phyloP scores from a whole-genome alignment of 2,888 invertebrate species.

The Desoria tigrina region DNA sequence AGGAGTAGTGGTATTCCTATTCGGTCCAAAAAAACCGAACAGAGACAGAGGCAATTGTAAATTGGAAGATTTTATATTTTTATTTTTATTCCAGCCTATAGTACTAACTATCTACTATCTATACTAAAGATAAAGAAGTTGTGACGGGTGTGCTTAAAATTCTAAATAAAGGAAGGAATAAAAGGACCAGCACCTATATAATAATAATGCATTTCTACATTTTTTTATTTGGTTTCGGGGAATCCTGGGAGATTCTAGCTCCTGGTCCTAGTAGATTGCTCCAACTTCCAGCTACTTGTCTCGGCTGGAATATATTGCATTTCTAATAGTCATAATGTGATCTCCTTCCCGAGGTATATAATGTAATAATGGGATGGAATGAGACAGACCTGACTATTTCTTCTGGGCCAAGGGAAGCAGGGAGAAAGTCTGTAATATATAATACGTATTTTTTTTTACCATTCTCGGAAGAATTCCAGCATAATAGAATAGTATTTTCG shows the following conservation, averaged over 20 bases:
- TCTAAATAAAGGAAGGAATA: slow-evolving; percentile 9
- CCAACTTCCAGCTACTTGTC: not conserved
- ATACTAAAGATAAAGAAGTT: slow-evolving; percentile 13
- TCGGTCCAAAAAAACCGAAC: too few relatives aligned
- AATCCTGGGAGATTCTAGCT: not conserved
- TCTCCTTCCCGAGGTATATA: slow-evolving; percentile 46
- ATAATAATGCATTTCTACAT: slow-evolving; percentile 4
- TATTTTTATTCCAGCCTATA: slow-evolving; percentile 2
- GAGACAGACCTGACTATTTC: slow-evolving; percentile 35
- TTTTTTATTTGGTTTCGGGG: not conserved
- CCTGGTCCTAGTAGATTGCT: too few relatives aligned
- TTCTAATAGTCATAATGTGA: slow-evolving; percentile 44
- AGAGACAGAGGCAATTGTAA: slow-evolving; percentile 28
- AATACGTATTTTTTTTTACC: too few relatives aligned
- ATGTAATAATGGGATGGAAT: slow-evolving; percentile 44
- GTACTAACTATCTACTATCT: not conserved
- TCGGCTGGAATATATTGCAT: slow-evolving; percentile 29
- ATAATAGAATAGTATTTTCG: too few relatives aligned
- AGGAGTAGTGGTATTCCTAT: too few relatives aligned
- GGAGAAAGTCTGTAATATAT: too few relatives aligned
- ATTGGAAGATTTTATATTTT: not conserved
- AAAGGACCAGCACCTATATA: slow-evolving; percentile 1
- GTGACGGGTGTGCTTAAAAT: slow-evolving; percentile 31
- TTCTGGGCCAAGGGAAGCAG: not conserved
- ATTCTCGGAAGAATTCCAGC: too few relatives aligned